Evolutionary conservation across 2,888 invertebrate species (phyloP).

Genomic region (Andrena hattorfiana): DNA sequence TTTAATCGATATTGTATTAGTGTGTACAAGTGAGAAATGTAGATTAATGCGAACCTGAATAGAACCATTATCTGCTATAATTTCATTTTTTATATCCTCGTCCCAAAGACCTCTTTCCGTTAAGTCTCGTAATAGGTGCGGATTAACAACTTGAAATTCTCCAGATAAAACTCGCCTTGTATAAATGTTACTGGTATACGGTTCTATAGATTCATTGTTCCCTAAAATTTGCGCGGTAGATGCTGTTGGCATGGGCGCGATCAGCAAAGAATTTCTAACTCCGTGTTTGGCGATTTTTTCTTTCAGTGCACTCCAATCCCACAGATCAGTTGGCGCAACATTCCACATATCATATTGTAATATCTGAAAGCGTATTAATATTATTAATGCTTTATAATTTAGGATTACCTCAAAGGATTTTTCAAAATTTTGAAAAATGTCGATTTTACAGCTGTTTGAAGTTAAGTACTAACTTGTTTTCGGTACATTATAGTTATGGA

Average conservation of each 20-base stretch:
- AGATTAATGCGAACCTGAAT: slow-evolving; percentile 87
- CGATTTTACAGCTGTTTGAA: too few relatives aligned
- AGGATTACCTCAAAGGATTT: too few relatives aligned
- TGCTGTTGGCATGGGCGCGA: slow-evolving; percentile 99
- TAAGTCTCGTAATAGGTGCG: slow-evolving; percentile 96
- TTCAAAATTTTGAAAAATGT: too few relatives aligned
- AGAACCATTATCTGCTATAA: slow-evolving; percentile 96
- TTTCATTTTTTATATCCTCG: slow-evolving; percentile 97
- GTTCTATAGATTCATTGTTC: slow-evolving; percentile 99
- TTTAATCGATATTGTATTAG: neutral
- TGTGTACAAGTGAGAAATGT: neutral
- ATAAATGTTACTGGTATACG: slow-evolving; percentile 99
- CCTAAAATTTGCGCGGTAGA: slow-evolving; percentile 99
- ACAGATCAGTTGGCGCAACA: slow-evolving; percentile 93
- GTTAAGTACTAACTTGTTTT: too few relatives aligned
- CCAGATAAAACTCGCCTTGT: slow-evolving; percentile 97
- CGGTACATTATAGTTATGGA: too few relatives aligned
- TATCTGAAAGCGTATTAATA: slow-evolving; percentile 86
- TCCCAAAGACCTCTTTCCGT: slow-evolving; percentile 97
- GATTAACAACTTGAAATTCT: slow-evolving; percentile 98
- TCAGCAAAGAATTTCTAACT: slow-evolving; percentile 95
- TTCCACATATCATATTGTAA: slow-evolving; percentile 99
- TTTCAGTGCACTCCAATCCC: slow-evolving; percentile 95
- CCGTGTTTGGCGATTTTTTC: slow-evolving; percentile 95
- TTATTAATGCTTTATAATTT: neutral